phyloP scores from a whole-genome alignment of 2,797 vertebrate species.

The Sylvia borin region DNA sequence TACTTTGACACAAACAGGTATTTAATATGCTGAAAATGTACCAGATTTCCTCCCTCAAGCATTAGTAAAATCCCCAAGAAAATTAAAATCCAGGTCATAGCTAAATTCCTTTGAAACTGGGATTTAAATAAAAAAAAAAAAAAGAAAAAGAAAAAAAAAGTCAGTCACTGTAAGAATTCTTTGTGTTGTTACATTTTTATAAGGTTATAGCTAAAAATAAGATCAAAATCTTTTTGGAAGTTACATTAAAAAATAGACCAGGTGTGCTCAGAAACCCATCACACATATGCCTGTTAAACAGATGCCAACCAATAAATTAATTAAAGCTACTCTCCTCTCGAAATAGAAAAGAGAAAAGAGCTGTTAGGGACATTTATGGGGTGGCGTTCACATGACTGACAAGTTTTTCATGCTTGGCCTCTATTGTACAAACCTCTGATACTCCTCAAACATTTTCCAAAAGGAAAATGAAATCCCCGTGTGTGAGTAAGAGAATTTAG shows the following conservation, averaged over 20 bases:
- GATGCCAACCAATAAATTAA: constrained; percentile 55
- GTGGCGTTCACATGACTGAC: constrained; percentile 22
- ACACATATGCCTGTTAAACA: constrained; percentile 39
- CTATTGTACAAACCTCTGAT: background rate
- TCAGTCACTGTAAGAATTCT: constrained; percentile 47
- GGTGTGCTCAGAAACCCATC: constrained; percentile 41
- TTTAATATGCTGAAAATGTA: constrained; percentile 69
- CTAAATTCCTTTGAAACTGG: constrained; percentile 57
- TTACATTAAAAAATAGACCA: constrained; percentile 32
- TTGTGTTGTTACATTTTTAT: constrained; percentile 50
- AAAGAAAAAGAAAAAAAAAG: background rate
- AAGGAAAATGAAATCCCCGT: background rate
- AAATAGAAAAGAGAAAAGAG: constrained; percentile 54
- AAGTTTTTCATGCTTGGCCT: constrained; percentile 30
- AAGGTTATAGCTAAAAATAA: constrained; percentile 59
- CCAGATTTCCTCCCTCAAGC: constrained; percentile 48
- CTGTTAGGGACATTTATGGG: constrained; percentile 48
- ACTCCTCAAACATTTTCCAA: background rate
- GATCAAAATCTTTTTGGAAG: constrained; percentile 10
- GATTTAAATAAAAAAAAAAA: background rate
- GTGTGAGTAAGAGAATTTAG: background rate
- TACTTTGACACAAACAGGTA: constrained; percentile 55
- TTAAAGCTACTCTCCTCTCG: constrained; percentile 12
- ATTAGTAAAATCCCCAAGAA: constrained; percentile 64
- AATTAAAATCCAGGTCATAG: constrained; percentile 56